Evolutionary conservation across 2,113 vertebrate species (phyloP), one percentile per base, ranked within the genome.

Genomic region (Ailurus styani): DNA sequence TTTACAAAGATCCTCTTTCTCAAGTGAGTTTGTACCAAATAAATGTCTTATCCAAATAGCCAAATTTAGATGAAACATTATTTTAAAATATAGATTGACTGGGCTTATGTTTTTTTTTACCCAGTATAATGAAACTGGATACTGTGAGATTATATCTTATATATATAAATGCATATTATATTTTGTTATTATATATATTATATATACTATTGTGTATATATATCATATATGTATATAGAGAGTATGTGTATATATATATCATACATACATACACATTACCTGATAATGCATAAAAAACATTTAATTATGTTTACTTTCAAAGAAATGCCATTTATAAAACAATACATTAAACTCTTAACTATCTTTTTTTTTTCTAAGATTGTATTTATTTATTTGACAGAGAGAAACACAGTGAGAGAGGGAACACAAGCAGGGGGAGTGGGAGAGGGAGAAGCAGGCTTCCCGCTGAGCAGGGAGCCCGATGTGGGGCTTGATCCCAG

Each of bases 281-380:
- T 94, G 40, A 68, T 52, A 86, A 62, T 55, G 87, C 68, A 54
- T 86, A 37, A 55, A 93, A 66, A 37, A 14, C 42, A 42, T 81
- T 85, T 93, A 81, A 95, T 94, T 83, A 55, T 81, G 57, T 78
- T 95, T 20, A 73, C 6, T 91, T 95, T 93, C 54, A 97, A 87
- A 95, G 20, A 15, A 96, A 50, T 95, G 66, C 4, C 37, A 90
- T 68, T 42, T 89, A 93, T 72, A 91, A 95, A 87, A 82, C 55
- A 91, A 29, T 12, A 60, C 70, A 79, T 77, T 94, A 14, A 57
- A 42, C 25, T 47, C 20, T 68, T 73, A 79, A 25, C 62, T 96
- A 3, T 90, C 86, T 86, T 7, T n/a, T n/a, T n/a, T n/a, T n/a
- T n/a, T n/a, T n/a, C n/a, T n/a, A n/a, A n/a, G n/a, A n/a, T n/a